Percentiles rank a stretch among this genome's conserved stretches.
Conservation (phyloP, 2,113 vertebrate genomes). For the Micronycteris hirsuta region DNA sequence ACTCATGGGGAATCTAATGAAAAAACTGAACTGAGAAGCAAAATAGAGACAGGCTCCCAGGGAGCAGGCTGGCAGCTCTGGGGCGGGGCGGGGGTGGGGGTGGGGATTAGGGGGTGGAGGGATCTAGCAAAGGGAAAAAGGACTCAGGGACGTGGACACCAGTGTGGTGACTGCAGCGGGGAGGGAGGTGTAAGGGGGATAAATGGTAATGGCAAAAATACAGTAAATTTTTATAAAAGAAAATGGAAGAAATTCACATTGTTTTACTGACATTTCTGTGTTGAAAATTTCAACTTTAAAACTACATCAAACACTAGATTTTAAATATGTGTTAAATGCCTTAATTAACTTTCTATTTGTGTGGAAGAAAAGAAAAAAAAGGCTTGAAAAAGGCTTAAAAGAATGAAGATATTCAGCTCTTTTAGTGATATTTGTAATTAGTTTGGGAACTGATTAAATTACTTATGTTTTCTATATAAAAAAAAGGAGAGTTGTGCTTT, state of each 20-base stretch:
- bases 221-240: no score
- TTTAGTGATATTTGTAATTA: neutral
- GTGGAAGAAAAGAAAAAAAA: neutral
- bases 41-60: no score
- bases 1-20: no score
- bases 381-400: neutral
- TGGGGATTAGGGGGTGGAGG: no score
- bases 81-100: rapidly evolving
- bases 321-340: neutral
- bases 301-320: neutral
- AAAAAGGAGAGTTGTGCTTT: neutral
- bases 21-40: no score
- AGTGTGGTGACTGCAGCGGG: no score
- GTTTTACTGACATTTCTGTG: neutral
- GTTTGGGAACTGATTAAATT: neutral
- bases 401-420: neutral
- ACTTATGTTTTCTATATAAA: neutral
- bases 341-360: neutral
- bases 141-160: no score
- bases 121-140: no score
- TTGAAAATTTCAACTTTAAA: conserved; percentile 13
- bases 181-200: no score
- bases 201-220: no score
- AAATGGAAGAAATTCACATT: neutral
- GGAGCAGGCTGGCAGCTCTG: no score